Evolutionary conservation across 1,140 invertebrate genomes (phyloP).

Genomic region (Drosophila albomicans): DNA sequence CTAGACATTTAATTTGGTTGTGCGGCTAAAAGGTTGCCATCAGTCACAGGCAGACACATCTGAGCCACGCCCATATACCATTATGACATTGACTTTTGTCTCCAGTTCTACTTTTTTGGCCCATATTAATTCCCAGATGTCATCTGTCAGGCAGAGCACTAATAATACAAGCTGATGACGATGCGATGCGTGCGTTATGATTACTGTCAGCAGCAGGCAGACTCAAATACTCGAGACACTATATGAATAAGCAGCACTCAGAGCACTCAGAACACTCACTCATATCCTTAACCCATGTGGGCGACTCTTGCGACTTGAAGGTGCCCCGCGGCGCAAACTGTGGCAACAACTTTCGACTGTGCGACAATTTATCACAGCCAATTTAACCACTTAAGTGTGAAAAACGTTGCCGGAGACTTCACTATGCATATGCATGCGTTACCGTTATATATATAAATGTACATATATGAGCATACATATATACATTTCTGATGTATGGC

Average conservation of each 20-base stretch:
- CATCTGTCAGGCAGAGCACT: constrained; percentile 72
- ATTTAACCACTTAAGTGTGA: constrained; percentile 82
- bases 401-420: constrained; percentile 61
- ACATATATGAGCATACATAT: constrained; percentile 15
- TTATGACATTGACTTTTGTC: constrained; percentile 62
- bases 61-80: constrained; percentile 26
- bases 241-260: constrained; percentile 10
- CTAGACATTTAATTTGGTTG: constrained; percentile 75
- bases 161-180: constrained; percentile 69
- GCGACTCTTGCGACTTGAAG: constrained; percentile 36
- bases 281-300: constrained; percentile 21
- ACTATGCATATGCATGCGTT: constrained; percentile 37
- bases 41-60: constrained; percentile 51
- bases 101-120: constrained; percentile 32
- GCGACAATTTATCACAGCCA: constrained; percentile 82
- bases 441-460: constrained; percentile 12
- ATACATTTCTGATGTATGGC: not conserved
- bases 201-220: constrained; percentile 75
- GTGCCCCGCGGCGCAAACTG: constrained; percentile 59
- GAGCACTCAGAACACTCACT: constrained; percentile 6
- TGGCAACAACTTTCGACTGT: constrained; percentile 72
- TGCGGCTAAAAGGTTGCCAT: constrained; percentile 78
- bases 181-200: constrained; percentile 68
- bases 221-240: constrained; percentile 40
- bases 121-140: constrained; percentile 77